phyloP scores from a whole-genome alignment of 2,113 vertebrate species.

The Spilogale gracilis region DNA sequence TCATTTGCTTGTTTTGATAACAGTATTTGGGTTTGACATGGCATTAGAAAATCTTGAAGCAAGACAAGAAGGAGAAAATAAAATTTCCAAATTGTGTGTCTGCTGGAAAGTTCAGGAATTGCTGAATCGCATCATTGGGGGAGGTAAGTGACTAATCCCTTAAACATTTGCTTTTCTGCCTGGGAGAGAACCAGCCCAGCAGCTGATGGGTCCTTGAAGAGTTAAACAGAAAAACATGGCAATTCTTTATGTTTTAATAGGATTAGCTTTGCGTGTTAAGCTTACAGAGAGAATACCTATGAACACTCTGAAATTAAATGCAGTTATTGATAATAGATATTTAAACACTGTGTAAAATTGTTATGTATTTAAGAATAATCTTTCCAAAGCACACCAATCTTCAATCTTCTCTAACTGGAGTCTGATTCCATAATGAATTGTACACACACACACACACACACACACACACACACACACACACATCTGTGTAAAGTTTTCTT shows the following conservation, averaged over 20 bases:
- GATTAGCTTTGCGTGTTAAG: background rate
- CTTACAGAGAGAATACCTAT: background rate
- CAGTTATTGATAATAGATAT: background rate
- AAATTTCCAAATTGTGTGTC: background rate
- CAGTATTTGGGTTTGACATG: background rate
- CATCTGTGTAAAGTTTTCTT: background rate
- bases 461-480: background rate
- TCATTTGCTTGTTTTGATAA: background rate
- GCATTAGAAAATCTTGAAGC: background rate
- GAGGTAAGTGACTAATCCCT: background rate
- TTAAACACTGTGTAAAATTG: background rate
- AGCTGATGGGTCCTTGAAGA: background rate
- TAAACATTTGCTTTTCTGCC: background rate
- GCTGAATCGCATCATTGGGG: background rate
- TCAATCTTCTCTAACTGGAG: background rate
- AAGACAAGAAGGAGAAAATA: background rate
- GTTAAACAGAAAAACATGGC: background rate
- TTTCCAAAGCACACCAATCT: background rate
- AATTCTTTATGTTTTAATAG: background rate
- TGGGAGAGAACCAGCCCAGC: background rate
- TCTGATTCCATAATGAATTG: background rate
- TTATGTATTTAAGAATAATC: background rate
- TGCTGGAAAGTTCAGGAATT: background rate
- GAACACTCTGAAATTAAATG: background rate
- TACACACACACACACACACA: background rate